Conservation (phyloP, 2,888 invertebrate species). For the Rhopalosiphum nymphaeae region DNA sequence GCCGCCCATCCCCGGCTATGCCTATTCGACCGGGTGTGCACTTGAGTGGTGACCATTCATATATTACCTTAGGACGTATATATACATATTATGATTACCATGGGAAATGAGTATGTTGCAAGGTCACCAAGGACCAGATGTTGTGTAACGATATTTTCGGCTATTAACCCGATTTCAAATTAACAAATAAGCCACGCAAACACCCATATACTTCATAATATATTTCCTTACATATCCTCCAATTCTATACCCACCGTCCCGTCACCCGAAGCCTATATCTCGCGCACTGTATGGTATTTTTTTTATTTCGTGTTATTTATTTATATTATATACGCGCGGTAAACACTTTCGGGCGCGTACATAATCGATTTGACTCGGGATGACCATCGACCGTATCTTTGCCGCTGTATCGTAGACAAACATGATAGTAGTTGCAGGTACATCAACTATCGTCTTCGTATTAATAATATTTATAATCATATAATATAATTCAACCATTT, state of each 20-base stretch:
- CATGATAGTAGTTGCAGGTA: neutral
- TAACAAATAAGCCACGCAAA: conserved; percentile 60
- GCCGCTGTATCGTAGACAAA: neutral
- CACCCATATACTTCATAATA: conserved; percentile 43
- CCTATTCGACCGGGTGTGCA: conserved; percentile 50
- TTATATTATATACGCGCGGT: conserved; percentile 2
- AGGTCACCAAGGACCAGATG: conserved; percentile 64
- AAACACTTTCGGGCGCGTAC: conserved; percentile 39
- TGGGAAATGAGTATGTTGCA: conserved; percentile 60
- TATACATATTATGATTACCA: conserved; percentile 48
- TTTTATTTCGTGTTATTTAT: conserved; percentile 40
- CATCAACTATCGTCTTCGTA: conserved; percentile 6
- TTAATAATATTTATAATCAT: conserved; percentile 23
- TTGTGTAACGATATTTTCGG: conserved; percentile 64
- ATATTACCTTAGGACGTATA: conserved; percentile 5
- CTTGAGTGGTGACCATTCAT: conserved; percentile 58
- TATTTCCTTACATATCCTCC: neutral
- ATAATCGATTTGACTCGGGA: conserved; percentile 60
- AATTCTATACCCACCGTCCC: neutral
- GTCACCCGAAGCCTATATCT: neutral
- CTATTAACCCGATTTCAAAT: conserved; percentile 62
- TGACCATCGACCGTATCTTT: conserved; percentile 23
- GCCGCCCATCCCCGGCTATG: neutral
- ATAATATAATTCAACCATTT: conserved; percentile 20
- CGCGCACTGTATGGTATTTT: neutral